A percentile compares a stretch with the other conserved stretches of the same genome.
These are phyloP conservation scores for Laupala kohalensis DNA, from an alignment of 1,140 invertebrate genomes.

Conservation along the genomic window DNA sequence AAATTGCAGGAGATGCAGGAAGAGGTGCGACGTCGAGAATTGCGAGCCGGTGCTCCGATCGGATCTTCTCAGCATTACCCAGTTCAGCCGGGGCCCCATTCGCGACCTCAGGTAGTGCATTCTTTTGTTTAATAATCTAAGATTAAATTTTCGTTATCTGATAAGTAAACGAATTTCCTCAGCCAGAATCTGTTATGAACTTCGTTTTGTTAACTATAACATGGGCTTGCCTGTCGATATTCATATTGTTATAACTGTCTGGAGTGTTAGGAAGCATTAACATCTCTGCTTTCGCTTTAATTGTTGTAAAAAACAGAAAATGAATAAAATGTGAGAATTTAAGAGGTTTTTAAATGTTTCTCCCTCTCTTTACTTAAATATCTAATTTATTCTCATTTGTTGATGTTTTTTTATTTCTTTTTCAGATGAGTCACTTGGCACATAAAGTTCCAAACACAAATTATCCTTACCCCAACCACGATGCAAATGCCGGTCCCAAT, in stretches of 20 bases:
- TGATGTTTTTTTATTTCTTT: no score
- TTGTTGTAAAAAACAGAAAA: no score
- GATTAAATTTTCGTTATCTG: neutral
- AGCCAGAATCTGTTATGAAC: no score
- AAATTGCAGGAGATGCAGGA: conserved; percentile 73
- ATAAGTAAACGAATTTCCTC: neutral
- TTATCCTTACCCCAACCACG: neutral
- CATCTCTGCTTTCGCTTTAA: no score
- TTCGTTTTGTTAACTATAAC: no score
- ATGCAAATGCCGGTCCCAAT: conserved; percentile 1
- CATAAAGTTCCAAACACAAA: conserved; percentile 2
- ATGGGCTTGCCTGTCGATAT: no score
- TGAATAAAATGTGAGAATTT: no score
- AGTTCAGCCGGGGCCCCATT: neutral
- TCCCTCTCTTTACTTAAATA: no score
- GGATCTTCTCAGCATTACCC: conserved; percentile 17
- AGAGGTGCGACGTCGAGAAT: conserved; percentile 57
- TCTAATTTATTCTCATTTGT: no score
- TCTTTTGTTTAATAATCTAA: neutral
- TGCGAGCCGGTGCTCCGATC: conserved; percentile 30
- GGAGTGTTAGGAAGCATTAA: no score
- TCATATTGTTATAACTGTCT: no score
- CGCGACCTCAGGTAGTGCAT: conserved; percentile 2
- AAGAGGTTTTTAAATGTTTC: no score
- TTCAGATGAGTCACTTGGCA: conserved; percentile 10